Evolutionary conservation across 2,888 invertebrate genomes (phyloP), one percentile per base, ranked within the genome.

Genomic region (Gastrophysa polygoni): DNA sequence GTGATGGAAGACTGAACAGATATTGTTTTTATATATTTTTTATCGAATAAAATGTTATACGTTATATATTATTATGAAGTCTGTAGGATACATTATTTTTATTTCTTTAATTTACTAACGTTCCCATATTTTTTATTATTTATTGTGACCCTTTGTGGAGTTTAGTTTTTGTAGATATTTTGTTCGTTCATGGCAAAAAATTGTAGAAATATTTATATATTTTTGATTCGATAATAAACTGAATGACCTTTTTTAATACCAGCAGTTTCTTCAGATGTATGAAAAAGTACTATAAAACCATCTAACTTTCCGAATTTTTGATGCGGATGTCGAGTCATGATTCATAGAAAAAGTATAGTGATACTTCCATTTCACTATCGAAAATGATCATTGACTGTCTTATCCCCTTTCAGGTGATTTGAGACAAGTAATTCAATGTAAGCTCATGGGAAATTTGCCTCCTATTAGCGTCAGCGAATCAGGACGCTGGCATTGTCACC

Each of bases 1-100:
- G 69, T 66, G 55, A 56, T 66, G 59, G 78, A 78, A 76, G 77
- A 78, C 75, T 78, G 75, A 77, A 50, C 49, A 60, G 10, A 54
- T 48, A 34, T 48, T 56, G 14, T 38, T 54, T 54, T 54, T 43
- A 54, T 54, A 54, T 54, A 54, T 54, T 54, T 54, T n/a, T 54
- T 43, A 43, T 43, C 10, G 10, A 44, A 38, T 11, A 14, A 38
- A 38, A 14, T 38, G 7, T 38, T 38, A 38, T 38, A 4, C 4
- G 38, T 38, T 14, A 38, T 38, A 14, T 38, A 38, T 14, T 38
- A 14, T 38, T 14, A 14, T n/a, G 7, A 24, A 24, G 38, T 14
- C 38, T 14, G 11, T 38, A 3, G n/a, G n/a, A 14, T 38, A 14
- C 38, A 14, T 38, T 38, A 14, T n/a, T 38, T 38, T 38, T 38